A percentile compares a stretch with the other conserved stretches of the same genome.
These are phyloP conservation scores for Salvelinus sp. DNA, from an alignment of 2,113 vertebrate genomes.

Conservation along the genomic window DNA sequence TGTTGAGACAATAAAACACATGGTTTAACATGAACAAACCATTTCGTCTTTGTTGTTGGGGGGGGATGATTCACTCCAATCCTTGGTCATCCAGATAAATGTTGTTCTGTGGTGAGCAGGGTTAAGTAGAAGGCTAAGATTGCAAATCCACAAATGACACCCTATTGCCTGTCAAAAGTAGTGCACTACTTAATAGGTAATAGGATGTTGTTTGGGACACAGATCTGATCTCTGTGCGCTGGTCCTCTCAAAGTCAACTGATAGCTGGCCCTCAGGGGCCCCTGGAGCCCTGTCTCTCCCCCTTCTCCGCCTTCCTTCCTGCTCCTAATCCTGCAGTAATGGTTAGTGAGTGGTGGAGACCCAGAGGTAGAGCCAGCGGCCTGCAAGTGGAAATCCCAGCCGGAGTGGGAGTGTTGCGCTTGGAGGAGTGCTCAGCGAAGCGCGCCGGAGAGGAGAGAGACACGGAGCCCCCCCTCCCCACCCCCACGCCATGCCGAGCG, in stretches of 20 bases:
- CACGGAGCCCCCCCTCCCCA: slow-evolving; percentile 35
- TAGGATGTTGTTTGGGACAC: too few species aligned
- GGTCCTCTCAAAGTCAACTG: slow-evolving; percentile 55
- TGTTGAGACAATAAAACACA: not conserved
- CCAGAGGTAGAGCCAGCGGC: slow-evolving; percentile 61
- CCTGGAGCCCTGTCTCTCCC: slow-evolving; percentile 31
- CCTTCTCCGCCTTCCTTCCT: slow-evolving; percentile 32
- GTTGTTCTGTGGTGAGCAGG: slow-evolving; percentile 7
- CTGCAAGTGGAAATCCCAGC: slow-evolving; percentile 74
- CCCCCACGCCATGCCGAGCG: slow-evolving; percentile 48
- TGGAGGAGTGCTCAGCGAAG: slow-evolving; percentile 77
- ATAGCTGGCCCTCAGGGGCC: slow-evolving; percentile 38
- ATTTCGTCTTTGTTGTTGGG: not conserved
- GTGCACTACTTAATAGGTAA: too few species aligned
- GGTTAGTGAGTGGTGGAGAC: slow-evolving; percentile 72
- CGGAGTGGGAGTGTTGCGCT: slow-evolving; percentile 73
- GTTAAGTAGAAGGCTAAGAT: slow-evolving; percentile 5
- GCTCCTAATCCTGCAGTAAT: slow-evolving; percentile 76
- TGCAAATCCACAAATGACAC: too few species aligned
- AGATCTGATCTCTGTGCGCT: not conserved
- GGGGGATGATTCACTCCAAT: not conserved
- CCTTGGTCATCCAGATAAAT: not conserved
- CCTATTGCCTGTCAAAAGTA: too few species aligned
- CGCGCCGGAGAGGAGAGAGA: slow-evolving; percentile 59
- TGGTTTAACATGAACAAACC: not conserved